Base-by-base conservation (phyloP, 2,113 vertebrate species). In the Cephalopterus ornatus region DNA sequence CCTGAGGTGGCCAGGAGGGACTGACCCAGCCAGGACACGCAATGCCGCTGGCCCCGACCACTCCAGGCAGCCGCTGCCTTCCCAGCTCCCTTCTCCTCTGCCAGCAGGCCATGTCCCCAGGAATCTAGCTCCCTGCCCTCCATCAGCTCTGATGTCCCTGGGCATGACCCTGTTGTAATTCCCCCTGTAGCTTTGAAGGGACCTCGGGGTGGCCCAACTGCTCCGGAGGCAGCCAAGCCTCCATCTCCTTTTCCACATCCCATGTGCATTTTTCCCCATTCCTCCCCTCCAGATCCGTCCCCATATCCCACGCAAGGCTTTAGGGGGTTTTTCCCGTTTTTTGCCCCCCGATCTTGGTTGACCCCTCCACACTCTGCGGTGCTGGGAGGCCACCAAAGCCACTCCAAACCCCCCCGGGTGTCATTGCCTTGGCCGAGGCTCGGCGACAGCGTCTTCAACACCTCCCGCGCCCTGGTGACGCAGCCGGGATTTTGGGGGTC, bases 101-200 rank as follows among this genome's bases (percentile, higher is more conserved):
- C 24, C 8, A 2, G 33, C 0, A 1, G 28, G n/a, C 14, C 6
- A 0, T 1, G 3, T 46, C 39, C 47, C 33, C 0, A 37, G 0
- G 1, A 33, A 53, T 44, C 37, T 74, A 61, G 44, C 24, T 56
- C 55, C 28, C 19, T 52, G 50, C 49, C 21, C 16, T 28, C 71
- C 21, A 4, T 5, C 27, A 10, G 21, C 26, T 47, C 0, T 5
- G 20, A 12, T 3, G 3, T 62, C 50, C 30, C n/a, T 7, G 4
- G 0, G 6, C 28, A 33, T 4, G 16, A 15, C 5, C 35, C 27
- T 20, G 37, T 42, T 72, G 33, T 74, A 66, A 58, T 19, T 9
- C 15, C 12, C 15, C 12, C 46, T 6, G 30, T 0, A 10, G 10
- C 49, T 86, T 56, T 8, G 1, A 50, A 52, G 27, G 15, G 41